Base-by-base conservation (phyloP, 2,113 vertebrate genomes). In the Semicossyphus pulcher region DNA sequence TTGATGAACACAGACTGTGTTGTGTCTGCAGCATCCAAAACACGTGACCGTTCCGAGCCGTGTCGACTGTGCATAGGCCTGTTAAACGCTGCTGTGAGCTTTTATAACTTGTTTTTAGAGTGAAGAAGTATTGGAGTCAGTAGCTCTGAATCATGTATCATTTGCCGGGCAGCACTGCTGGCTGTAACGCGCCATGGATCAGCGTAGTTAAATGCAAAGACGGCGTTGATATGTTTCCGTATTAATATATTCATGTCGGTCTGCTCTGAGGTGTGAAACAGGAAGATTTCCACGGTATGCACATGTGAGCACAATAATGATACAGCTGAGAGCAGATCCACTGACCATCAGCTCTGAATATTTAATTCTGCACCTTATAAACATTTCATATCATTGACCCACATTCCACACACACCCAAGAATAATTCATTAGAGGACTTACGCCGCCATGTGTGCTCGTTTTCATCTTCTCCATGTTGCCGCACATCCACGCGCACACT, bases 361-460 rank as follows among this genome's bases (percentile, higher is more conserved):
- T 78, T 72, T 83, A 72, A 87, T 76, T 77, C 65, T 60, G 57
- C 26, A 32, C 67, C 81, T 63, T 83, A 86, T 90, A 78, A 91
- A 90, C 86, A 89, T 89, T 89, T 91, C 37, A 89, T 89, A 62
- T 49, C 63, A 65, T 31, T 81, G 84, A 89, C 89, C 91, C 70
- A 92, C 81, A 88, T 90, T 83, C 64, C 10, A 7, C 80, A 52
- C 62, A 57, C 21, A 80, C 41, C 36, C 60, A 39, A 28, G 59
- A 80, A 81, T 73, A 81, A 86, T 78, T 90, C 80, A 84, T 85
- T 61, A 69, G 68, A 80, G 84, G 25, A 63, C 42, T 23, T 25
- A 1, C 1, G 21, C 36, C 63, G 67, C 59, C 45, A 49, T 20
- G 42, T 53, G 75, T 34, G 76, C 77, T 82, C 45, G 37, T 86